Base-by-base conservation (phyloP, 2,888 invertebrate genomes). In the Xanthorhoe designata region DNA sequence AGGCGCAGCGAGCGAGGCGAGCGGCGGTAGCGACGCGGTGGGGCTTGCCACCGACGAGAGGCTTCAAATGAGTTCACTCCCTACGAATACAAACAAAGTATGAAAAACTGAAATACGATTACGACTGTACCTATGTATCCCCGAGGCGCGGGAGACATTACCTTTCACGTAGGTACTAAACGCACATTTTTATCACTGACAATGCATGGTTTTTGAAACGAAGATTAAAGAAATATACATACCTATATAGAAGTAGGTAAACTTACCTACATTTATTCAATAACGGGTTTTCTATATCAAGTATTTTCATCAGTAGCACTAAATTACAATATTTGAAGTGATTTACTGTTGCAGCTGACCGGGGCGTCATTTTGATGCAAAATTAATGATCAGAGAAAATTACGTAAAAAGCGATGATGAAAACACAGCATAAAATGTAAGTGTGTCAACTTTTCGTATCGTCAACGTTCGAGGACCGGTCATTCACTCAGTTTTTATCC, bases 1-100 rank as follows among this genome's bases (percentile, higher is more conserved):
- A 88, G 94, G 83, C 82, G 86, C 76, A 95, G 89, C 9, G 85
- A 95, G 88, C 73, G 96, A 90, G 76, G 95, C 75, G 74, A 91
- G 76, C 75, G 94, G 2, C 78, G 78, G 76, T 68, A 93, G 17
- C 76, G 77, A 5, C 73, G 72, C 72, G 83, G 94, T 72, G 83
- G 90, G 13, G 84, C 78, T 6, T 79, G 80, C 87, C 88, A 90
- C 0, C 80, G 81, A 1, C 83, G 84, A 66, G 81, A 81, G 1
- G 81, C 78, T 52, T 92, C 90, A 70, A 80, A 78, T 5, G 83
- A 73, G 0, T 86, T 81, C 3, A 85, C 82, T 18, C 92, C 92
- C 92, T 92, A 18, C 13, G 29, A 24, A 29, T 29, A 19, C 5
- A 49, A 13, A 15, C 24, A 17, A 10, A n/a, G n/a, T n/a, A n/a